Conservation (phyloP, 2,113 vertebrate genomes). For the Boulengeromyrus knoepffleri region DNA sequence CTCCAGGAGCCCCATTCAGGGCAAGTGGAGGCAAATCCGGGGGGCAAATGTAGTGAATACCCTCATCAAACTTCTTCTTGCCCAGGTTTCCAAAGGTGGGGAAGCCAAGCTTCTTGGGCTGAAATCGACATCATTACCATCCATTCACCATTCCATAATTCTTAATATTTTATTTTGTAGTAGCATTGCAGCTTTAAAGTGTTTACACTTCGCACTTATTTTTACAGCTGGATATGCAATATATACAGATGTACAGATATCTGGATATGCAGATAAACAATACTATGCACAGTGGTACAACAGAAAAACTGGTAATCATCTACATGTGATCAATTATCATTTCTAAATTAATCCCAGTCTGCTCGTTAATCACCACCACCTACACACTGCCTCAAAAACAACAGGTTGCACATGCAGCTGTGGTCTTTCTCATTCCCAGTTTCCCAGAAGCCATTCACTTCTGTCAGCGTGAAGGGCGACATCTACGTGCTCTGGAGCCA, state of each 20-base stretch:
- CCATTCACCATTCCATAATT: background rate
- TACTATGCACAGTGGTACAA: background rate
- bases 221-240: background rate
- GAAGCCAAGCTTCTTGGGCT: slow-evolving; percentile 92
- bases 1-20: slow-evolving; percentile 63
- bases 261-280: background rate
- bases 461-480: background rate
- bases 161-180: background rate
- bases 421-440: background rate
- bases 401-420: background rate
- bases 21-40: slow-evolving; percentile 57
- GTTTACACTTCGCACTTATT: background rate
- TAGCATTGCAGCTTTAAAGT: background rate
- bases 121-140: slow-evolving; percentile 31
- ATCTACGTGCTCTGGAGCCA: background rate
- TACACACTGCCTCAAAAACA: background rate
- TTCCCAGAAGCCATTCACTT: background rate
- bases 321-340: background rate
- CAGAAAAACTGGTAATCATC: background rate
- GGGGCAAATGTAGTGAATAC: slow-evolving; percentile 86
- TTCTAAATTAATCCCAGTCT: background rate
- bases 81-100: slow-evolving; percentile 84
- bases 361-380: background rate
- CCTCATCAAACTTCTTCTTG: slow-evolving; percentile 80
- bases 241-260: no score